Percentiles rank a stretch among this genome's conserved stretches.
phyloP scores from a whole-genome alignment of 2,113 vertebrate genomes.

The Dryoscopus gambensis region DNA sequence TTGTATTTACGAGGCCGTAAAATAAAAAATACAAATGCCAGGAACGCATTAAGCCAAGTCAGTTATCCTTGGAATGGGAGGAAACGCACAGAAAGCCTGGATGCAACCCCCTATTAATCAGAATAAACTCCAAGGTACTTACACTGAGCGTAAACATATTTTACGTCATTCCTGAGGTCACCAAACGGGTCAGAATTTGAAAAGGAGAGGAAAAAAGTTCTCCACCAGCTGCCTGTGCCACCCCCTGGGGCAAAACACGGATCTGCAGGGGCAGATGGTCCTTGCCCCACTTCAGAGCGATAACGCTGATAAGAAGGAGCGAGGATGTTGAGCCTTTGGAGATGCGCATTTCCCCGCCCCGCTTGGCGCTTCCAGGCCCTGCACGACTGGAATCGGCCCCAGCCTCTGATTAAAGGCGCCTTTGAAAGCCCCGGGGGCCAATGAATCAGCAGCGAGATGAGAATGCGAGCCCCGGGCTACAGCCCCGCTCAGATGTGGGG shows the following conservation, averaged over 20 bases:
- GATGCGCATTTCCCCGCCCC: not conserved
- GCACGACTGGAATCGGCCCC: not conserved
- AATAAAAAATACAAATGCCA: not conserved
- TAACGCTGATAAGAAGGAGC: not conserved
- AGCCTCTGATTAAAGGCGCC: not conserved
- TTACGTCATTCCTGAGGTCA: not conserved
- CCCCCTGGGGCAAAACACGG: not conserved
- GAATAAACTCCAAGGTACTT: not conserved
- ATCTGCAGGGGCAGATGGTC: not conserved
- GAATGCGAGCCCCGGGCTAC: slow-evolving; percentile 6
- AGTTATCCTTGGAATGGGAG: not conserved
- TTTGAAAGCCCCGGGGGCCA: not conserved
- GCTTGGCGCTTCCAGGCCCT: not conserved
- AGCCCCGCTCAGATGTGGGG: slow-evolving; percentile 29
- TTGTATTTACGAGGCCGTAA: not conserved
- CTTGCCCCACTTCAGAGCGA: not conserved
- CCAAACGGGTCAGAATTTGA: not conserved
- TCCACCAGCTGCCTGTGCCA: not conserved
- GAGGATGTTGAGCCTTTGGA: not conserved
- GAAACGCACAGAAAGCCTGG: fast-evolving
- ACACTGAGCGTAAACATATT: fast-evolving
- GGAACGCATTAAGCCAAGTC: not conserved
- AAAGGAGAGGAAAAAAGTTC: not conserved
- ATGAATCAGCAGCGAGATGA: slow-evolving; percentile 16
- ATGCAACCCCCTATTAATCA: not conserved